phyloP scores from a whole-genome alignment of 2,888 invertebrate genomes.

The Patella ulyssiponensis region DNA sequence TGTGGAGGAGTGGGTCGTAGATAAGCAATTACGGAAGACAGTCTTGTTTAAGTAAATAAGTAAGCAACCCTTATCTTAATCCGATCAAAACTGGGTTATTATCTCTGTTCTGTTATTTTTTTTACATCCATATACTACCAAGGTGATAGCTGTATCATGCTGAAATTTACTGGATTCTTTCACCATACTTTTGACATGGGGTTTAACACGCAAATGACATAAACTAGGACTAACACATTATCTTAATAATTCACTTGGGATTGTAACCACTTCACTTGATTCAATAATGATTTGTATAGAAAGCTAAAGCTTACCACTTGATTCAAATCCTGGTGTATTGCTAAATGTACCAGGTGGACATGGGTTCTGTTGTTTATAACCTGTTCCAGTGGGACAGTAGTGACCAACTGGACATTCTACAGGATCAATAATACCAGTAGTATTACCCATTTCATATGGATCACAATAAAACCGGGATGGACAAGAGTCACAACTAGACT shows the following conservation, averaged over 20 bases:
- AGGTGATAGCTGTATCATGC: too few species aligned
- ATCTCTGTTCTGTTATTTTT: too few species aligned
- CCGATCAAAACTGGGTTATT: too few species aligned
- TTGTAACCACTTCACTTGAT: too few species aligned
- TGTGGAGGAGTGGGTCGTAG: not conserved
- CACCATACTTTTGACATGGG: too few species aligned
- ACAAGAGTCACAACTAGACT: conserved; percentile 56
- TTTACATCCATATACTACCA: too few species aligned
- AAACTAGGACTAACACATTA: too few species aligned
- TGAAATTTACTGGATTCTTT: too few species aligned
- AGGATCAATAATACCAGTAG: conserved; percentile 61
- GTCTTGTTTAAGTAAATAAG: too few species aligned
- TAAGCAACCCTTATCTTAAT: too few species aligned
- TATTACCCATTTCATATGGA: conserved; percentile 61
- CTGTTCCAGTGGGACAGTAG: conserved; percentile 64
- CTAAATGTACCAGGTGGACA: conserved; percentile 65
- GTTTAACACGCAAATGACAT: too few species aligned
- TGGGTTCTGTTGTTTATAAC: conserved; percentile 58
- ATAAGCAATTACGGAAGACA: not conserved
- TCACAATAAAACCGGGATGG: conserved; percentile 64
- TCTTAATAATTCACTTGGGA: too few species aligned
- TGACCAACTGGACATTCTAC: conserved; percentile 61
- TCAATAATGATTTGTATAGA: not conserved
- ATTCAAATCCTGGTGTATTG: conserved; percentile 29
- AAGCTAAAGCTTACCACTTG: conserved; percentile 42